Conservation (phyloP, 1,140 invertebrate species). For the Drosophila melanica region DNA sequence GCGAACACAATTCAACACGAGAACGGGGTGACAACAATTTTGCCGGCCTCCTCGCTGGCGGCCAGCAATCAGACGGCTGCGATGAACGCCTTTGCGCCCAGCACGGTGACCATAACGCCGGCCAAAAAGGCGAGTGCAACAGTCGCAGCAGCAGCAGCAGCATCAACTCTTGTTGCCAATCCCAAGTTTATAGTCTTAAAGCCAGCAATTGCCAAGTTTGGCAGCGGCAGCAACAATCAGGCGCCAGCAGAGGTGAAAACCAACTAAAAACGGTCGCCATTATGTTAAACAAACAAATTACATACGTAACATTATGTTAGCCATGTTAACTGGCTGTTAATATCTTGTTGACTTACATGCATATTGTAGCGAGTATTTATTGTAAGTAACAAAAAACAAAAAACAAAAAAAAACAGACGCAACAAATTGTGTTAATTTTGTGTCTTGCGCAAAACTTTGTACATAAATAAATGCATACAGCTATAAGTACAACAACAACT, state of each 20-base stretch:
- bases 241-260: constrained; percentile 56
- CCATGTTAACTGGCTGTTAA: constrained; percentile 49
- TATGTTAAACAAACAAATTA: constrained; percentile 18
- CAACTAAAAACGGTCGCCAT: constrained; percentile 17
- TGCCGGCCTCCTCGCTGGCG: constrained; percentile 76
- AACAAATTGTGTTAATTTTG: constrained; percentile 12
- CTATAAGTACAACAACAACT: constrained; percentile 6
- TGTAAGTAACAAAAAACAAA: constrained; percentile 12
- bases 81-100: constrained; percentile 78
- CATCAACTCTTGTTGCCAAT: constrained; percentile 35
- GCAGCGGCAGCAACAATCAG: constrained; percentile 13
- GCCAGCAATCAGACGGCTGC: constrained; percentile 73
- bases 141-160: constrained; percentile 2
- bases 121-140: constrained; percentile 52
- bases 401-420: background rate
- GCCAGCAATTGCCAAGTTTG: constrained; percentile 35
- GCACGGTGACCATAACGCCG: constrained; percentile 80
- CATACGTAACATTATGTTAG: constrained; percentile 40
- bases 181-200: constrained; percentile 71
- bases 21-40: constrained; percentile 78
- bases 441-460: background rate
- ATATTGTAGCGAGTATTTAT: constrained; percentile 42
- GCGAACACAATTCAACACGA: constrained; percentile 77
- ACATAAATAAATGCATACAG: constrained; percentile 10
- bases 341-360: constrained; percentile 46